Percentiles rank a stretch among this genome's conserved stretches.
phyloP scores from a whole-genome alignment of 2,113 vertebrate genomes.

The Phalacrocorax carbo region DNA sequence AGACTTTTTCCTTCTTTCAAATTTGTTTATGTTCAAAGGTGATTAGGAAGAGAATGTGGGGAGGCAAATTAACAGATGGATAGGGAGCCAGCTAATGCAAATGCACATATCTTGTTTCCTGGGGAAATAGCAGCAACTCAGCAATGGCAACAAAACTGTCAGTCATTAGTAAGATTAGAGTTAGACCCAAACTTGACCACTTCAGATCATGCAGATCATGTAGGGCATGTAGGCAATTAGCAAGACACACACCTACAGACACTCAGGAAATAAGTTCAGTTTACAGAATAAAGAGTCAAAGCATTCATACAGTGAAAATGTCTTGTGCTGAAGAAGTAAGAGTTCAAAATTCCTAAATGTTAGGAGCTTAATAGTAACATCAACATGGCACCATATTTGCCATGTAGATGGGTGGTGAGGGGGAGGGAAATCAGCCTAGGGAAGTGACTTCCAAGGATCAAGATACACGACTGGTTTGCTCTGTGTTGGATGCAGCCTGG shows the following conservation, averaged over 20 bases:
- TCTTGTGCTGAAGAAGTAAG: background rate
- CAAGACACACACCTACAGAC: background rate
- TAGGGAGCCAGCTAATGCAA: background rate
- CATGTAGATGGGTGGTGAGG: background rate
- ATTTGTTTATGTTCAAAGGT: background rate
- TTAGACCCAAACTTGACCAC: background rate
- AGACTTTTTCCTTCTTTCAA: background rate
- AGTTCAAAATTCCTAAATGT: background rate
- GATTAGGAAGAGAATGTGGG: background rate
- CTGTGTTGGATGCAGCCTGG: background rate
- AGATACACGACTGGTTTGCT: background rate
- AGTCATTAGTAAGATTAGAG: background rate
- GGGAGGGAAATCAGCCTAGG: background rate
- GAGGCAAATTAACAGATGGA: slow-evolving; percentile 15
- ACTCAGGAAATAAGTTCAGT: background rate
- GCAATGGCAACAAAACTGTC: background rate
- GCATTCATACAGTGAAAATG: background rate
- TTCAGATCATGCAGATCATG: background rate
- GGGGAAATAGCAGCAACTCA: background rate
- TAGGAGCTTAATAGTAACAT: background rate
- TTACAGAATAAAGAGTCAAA: background rate
- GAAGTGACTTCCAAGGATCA: background rate
- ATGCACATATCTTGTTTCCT: background rate
- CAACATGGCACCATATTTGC: background rate
- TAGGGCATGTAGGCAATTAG: background rate